These are phyloP conservation scores for Urocynchramus pylzowi DNA, from an alignment of 2,113 vertebrate genomes.

Conservation along the genomic window DNA sequence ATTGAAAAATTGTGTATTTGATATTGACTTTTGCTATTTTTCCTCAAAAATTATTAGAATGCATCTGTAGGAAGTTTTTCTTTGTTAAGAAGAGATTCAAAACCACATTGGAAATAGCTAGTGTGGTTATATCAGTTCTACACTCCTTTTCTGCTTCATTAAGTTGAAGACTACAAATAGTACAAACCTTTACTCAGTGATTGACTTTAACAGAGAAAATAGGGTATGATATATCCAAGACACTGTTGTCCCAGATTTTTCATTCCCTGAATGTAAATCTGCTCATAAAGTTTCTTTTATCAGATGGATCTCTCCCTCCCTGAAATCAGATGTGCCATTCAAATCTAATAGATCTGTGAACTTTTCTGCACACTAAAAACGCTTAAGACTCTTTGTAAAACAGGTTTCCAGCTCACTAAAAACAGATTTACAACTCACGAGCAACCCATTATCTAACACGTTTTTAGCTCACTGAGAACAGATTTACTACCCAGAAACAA, in stretches of 20 bases:
- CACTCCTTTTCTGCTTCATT: not conserved
- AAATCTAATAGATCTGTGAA: not conserved
- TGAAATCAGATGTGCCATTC: constrained; percentile 23
- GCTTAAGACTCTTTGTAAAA: constrained; percentile 64
- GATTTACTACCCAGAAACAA: constrained; percentile 76
- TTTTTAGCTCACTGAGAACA: constrained; percentile 73
- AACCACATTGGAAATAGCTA: not conserved
- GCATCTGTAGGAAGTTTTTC: not conserved
- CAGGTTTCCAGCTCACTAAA: constrained; percentile 66
- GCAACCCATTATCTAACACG: constrained; percentile 67
- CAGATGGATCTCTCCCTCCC: not conserved
- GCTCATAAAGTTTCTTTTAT: not conserved
- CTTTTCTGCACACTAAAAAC: not conserved
- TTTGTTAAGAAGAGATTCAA: not conserved
- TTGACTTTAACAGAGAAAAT: not conserved
- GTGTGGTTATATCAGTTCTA: not conserved
- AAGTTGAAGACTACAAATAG: not conserved
- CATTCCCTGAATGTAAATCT: not conserved
- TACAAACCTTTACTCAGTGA: not conserved
- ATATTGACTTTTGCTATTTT: not conserved
- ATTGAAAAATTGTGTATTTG: not conserved
- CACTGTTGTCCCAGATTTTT: not conserved
- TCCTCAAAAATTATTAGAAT: not conserved
- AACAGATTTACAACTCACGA: constrained; percentile 69
- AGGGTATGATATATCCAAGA: not conserved